phyloP scores from a whole-genome alignment of 2,113 vertebrate genomes.

The Myodes glareolus region DNA sequence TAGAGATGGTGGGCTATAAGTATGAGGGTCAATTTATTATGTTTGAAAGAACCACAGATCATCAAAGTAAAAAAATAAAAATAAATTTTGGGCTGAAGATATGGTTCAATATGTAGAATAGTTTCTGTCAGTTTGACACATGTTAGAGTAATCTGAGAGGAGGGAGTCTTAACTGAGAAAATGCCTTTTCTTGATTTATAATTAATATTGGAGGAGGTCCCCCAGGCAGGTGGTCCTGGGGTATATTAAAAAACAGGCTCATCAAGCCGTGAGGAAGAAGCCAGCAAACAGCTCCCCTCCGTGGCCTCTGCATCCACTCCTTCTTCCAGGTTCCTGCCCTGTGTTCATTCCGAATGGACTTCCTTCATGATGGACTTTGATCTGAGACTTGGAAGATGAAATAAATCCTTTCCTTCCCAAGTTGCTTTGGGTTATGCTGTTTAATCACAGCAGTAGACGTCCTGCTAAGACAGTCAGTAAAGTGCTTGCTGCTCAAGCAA shows the following conservation, averaged over 20 bases:
- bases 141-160: neutral
- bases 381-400: neutral
- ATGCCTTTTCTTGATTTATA: neutral
- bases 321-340: neutral
- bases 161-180: neutral
- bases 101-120: neutral
- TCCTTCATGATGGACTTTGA: neutral
- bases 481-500: neutral
- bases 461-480: neutral
- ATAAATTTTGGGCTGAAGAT: neutral
- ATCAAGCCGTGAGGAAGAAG: neutral
- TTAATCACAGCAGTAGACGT: neutral
- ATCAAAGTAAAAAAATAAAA: neutral
- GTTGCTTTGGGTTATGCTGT: neutral
- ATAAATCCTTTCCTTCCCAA: neutral
- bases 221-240: neutral
- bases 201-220: too few species aligned
- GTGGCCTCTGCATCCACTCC: neutral
- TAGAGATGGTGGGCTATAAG: neutral
- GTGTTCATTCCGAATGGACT: neutral
- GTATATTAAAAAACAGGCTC: neutral
- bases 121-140: neutral
- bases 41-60: conserved; percentile 2
- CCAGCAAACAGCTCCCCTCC: neutral
- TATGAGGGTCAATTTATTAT: neutral